phyloP scores from a whole-genome alignment of 1,140 invertebrate species.

The Trypoxylus dichotomus region DNA sequence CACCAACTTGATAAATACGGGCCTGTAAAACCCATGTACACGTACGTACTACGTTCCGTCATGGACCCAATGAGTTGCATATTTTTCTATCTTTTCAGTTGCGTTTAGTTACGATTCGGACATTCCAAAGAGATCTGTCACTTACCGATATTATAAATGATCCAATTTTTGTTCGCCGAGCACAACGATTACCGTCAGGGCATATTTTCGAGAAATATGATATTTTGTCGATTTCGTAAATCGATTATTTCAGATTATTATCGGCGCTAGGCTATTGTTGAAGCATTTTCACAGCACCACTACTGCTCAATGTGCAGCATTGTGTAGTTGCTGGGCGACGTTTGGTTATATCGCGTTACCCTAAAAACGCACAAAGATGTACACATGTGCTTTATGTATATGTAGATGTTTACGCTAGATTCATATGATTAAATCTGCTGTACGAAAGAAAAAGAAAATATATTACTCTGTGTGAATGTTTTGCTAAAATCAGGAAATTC shows the following conservation, averaged over 20 bases:
- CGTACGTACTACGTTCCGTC: background rate
- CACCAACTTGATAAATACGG: background rate
- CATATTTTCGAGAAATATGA: constrained; percentile 30
- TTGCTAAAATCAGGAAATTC: too few relatives aligned
- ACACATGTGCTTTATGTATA: background rate
- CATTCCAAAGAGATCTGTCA: constrained; percentile 34
- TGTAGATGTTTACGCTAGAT: too few relatives aligned
- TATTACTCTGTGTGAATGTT: too few relatives aligned
- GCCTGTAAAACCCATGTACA: background rate
- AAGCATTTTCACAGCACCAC: background rate
- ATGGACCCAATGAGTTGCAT: constrained; percentile 33
- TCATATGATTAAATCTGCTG: too few relatives aligned
- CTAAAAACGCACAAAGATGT: background rate
- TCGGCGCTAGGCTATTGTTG: background rate
- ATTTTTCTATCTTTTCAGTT: constrained; percentile 32
- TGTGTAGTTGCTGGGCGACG: background rate
- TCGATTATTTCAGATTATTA: constrained; percentile 23
- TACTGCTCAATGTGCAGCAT: background rate
- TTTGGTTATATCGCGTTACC: background rate
- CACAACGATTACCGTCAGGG: background rate
- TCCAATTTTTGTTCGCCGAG: constrained; percentile 31
- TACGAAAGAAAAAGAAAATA: too few relatives aligned
- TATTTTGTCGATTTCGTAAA: constrained; percentile 20
- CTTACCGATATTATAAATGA: constrained; percentile 37
- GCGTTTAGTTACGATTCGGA: constrained; percentile 31